Conservation (phyloP, 2,113 vertebrate species). For the Picathartes gymnocephalus region DNA sequence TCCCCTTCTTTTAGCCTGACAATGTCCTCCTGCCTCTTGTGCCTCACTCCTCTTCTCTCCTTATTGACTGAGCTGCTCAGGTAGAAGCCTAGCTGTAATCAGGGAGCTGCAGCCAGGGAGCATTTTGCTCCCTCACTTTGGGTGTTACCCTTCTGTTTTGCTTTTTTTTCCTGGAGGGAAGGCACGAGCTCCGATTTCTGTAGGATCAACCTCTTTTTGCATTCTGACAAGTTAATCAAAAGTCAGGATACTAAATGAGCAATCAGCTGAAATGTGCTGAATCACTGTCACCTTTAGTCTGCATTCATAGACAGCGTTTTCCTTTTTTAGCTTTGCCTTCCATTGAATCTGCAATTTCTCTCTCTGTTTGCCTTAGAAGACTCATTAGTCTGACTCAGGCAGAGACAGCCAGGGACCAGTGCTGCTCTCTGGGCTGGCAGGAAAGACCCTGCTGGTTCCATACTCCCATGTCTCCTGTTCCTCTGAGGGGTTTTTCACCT, state of each 20-base stretch:
- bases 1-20: background rate
- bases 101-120: background rate
- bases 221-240: slow-evolving; percentile 51
- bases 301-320: slow-evolving; percentile 29
- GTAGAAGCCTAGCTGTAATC: background rate
- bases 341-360: slow-evolving; percentile 33
- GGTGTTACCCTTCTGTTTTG: background rate
- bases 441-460: background rate
- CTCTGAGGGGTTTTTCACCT: background rate
- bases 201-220: slow-evolving; percentile 6
- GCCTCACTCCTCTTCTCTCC: background rate
- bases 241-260: slow-evolving; percentile 40
- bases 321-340: slow-evolving; percentile 42
- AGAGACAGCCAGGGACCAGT: background rate
- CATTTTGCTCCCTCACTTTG: background rate
- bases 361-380: slow-evolving; percentile 6
- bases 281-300: slow-evolving; percentile 64
- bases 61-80: background rate
- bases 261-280: slow-evolving; percentile 50
- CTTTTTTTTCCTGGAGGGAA: background rate
- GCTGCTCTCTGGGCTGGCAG: background rate
- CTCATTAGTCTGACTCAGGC: background rate
- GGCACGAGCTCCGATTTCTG: background rate
- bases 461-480: background rate
- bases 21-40: background rate